Conservation (phyloP, 2,113 vertebrate species). For the Labrus mixtus region DNA sequence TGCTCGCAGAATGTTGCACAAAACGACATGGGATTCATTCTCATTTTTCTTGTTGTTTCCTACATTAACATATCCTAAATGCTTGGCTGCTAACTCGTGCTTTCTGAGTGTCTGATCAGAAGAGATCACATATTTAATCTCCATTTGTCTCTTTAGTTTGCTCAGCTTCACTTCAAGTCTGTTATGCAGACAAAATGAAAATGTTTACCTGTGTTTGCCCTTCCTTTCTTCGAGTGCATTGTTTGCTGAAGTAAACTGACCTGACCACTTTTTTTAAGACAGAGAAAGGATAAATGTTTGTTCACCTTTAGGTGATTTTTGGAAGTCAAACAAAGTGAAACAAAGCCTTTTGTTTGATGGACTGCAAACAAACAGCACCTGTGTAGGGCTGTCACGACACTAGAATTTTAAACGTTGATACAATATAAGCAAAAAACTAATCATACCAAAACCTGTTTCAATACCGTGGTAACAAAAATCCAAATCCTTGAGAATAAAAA, state of each 20-base stretch:
- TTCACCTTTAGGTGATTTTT: slow-evolving; percentile 9
- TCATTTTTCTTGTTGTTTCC: neutral
- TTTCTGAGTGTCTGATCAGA: neutral
- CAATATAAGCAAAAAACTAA: too few species aligned
- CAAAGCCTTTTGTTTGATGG: slow-evolving; percentile 28
- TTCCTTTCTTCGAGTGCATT: neutral
- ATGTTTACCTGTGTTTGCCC: neutral
- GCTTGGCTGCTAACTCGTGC: neutral
- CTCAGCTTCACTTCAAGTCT: slow-evolving; percentile 6
- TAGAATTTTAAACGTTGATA: too few species aligned
- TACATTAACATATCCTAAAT: neutral
- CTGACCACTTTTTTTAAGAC: slow-evolving; percentile 22
- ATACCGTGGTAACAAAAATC: too few species aligned
- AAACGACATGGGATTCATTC: neutral
- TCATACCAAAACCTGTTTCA: too few species aligned
- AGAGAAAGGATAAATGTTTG: slow-evolving; percentile 43
- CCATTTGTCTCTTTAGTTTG: slow-evolving; percentile 16
- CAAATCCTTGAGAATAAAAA: too few species aligned
- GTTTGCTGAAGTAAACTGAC: neutral
- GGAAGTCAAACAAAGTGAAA: slow-evolving; percentile 34
- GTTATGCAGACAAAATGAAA: slow-evolving; percentile 14
- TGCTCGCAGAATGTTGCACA: neutral
- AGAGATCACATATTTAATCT: neutral
- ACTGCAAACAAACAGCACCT: neutral
- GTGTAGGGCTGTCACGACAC: neutral